phyloP scores from a whole-genome alignment of 2,797 vertebrate species.

The Sphenodon punctatus region DNA sequence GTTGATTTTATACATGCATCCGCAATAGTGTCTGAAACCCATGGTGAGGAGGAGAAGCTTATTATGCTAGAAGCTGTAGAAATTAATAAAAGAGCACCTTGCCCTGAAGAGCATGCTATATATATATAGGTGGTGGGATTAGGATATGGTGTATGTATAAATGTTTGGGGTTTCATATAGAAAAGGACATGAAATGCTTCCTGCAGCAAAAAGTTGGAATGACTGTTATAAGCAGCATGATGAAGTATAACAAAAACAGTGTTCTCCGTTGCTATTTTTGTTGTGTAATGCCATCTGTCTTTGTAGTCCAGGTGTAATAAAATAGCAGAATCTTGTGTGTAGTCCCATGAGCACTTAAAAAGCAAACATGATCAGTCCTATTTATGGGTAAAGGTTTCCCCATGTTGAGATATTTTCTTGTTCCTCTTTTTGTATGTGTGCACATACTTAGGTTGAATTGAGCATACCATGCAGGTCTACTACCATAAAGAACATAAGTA shows the following conservation, averaged over 20 bases:
- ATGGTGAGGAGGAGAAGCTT: not conserved
- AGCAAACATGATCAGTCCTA: conserved; percentile 17
- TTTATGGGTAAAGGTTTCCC: conserved; percentile 47
- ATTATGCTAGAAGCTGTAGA: not conserved
- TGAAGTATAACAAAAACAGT: conserved; percentile 13
- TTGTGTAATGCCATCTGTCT: conserved; percentile 40
- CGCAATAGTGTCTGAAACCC: not conserved
- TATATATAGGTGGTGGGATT: not conserved
- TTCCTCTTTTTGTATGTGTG: conserved; percentile 49
- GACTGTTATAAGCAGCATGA: not conserved
- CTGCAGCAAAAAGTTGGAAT: not conserved
- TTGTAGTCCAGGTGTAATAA: conserved; percentile 38
- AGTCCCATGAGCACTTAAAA: conserved; percentile 22
- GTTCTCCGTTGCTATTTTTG: conserved; percentile 27
- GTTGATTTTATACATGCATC: no score
- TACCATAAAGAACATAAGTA: no score
- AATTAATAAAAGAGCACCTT: not conserved
- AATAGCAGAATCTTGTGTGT: conserved; percentile 44
- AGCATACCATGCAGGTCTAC: conserved; percentile 17
- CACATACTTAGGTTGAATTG: conserved; percentile 45
- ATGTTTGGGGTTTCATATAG: not conserved
- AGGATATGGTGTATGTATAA: not conserved
- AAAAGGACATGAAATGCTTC: not conserved
- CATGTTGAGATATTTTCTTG: conserved; percentile 4
- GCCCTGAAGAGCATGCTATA: not conserved